Evolutionary conservation across 2,113 vertebrate species (phyloP), one percentile per base, ranked within the genome.

Genomic region (Mormyrus iriodes): DNA sequence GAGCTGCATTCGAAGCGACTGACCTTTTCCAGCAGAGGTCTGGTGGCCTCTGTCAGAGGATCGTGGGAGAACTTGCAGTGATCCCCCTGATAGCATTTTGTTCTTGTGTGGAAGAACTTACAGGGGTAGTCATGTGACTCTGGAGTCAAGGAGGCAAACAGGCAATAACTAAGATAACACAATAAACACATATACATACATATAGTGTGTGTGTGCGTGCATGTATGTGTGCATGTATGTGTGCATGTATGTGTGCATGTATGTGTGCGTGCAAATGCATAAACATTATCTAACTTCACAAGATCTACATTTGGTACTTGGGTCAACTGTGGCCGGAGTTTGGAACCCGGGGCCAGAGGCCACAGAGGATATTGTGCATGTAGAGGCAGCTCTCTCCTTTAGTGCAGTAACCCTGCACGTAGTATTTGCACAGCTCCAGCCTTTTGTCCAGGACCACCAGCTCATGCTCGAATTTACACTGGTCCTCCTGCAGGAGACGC

Each of bases 301-400:
- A 69, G 31, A n/a, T 31, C 61, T 1, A 31, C 19, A 27, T 27
- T 69, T 31, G 61, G 27, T 13, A 69, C 61, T 31, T 69, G 61
- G 27, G n/a, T 13, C 10, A 69, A n/a, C 61, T 69, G n/a, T n/a
- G 61, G 3, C 10, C 27, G 27, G 61, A 3, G 3, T 27, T 27
- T 69, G 1, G 61, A 69, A 69, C 27, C 61, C 27, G 1, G 61
- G 61, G n/a, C 61, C 27, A 1, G 61, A n/a, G 19, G 42, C 7
- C 49, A 9, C 9, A 94, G 97, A 99, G 98, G 98, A 99, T 99
- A 99, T 98, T 96, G 93, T 99, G 98, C 97, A 99, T 97, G 93
- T 97, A 99, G 79, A 97, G 96, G 91, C 98, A 99, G 90, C 95
- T 96, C 52, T 97, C 96, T 93, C 97, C 97, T 94, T 98, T 98